A percentile compares a stretch with the other conserved stretches of the same genome.
Evolutionary conservation across 2,113 vertebrate genomes (phyloP).

Genomic region (Bambusicola thoracicus): DNA sequence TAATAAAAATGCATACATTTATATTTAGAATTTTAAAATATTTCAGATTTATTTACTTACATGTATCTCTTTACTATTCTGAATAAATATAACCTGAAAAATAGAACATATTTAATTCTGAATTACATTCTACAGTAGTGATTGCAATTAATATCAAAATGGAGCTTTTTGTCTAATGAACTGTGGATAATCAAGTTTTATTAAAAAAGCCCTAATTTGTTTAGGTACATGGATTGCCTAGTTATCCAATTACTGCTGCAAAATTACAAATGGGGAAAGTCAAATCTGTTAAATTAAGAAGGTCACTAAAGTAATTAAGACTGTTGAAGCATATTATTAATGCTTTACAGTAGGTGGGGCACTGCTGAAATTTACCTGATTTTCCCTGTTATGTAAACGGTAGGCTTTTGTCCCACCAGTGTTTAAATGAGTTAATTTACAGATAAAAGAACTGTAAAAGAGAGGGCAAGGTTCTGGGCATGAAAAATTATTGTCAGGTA

Average conservation of each 20-base stretch:
- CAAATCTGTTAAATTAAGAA: constrained; percentile 79
- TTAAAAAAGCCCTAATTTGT: constrained; percentile 77
- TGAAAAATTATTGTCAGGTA: constrained; percentile 8
- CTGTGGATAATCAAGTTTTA: constrained; percentile 80
- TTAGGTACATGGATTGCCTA: constrained; percentile 78
- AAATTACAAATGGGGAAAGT: constrained; percentile 76
- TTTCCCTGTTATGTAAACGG: constrained; percentile 52
- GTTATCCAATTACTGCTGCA: constrained; percentile 79
- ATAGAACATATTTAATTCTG: constrained; percentile 40
- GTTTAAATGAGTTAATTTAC: constrained; percentile 51
- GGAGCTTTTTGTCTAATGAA: constrained; percentile 73
- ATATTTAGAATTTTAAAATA: not conserved
- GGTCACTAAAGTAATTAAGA: constrained; percentile 81
- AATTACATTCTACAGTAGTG: constrained; percentile 17
- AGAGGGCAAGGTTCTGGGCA: not conserved
- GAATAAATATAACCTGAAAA: constrained; percentile 13
- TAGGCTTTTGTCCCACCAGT: not conserved
- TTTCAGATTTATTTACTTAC: not conserved
- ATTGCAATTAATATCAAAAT: constrained; percentile 75
- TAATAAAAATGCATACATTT: not conserved
- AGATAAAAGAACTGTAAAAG: constrained; percentile 32
- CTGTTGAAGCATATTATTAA: constrained; percentile 80
- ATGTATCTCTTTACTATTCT: not conserved
- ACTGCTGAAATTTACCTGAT: constrained; percentile 64
- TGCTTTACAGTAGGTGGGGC: constrained; percentile 57